phyloP scores from a whole-genome alignment of 2,113 vertebrate species.

The Cavia aperea region DNA sequence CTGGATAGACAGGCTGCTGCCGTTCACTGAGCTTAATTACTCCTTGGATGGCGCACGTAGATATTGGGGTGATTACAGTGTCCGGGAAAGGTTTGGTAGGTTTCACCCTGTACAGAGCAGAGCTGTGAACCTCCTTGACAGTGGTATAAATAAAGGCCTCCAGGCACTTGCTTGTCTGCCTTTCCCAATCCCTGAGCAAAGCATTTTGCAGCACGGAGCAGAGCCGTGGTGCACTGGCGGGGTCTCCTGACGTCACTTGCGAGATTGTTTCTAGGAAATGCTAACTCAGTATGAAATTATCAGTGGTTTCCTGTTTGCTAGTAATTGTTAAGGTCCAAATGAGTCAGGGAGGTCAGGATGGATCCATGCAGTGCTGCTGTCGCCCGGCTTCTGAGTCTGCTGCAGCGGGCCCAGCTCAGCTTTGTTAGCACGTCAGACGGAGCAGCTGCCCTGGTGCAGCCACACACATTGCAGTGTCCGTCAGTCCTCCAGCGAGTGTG shows the following conservation, averaged over 20 bases:
- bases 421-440: no score
- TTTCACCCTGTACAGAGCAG: background rate
- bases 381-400: background rate
- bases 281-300: background rate
- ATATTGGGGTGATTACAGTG: background rate
- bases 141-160: background rate
- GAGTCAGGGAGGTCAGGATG: background rate
- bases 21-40: background rate
- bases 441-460: no score
- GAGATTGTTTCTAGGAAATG: background rate
- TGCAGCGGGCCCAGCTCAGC: background rate
- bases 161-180: background rate
- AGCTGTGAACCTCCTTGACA: rapidly evolving
- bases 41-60: rapidly evolving
- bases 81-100: no score
- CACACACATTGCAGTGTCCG: rapidly evolving
- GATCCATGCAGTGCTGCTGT: rapidly evolving
- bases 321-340: background rate
- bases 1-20: background rate
- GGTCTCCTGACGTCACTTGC: background rate
- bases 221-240: rapidly evolving
- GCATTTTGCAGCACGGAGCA: background rate
- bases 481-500: rapidly evolving
- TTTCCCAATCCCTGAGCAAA: background rate
- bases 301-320: background rate